A percentile compares a stretch with the other conserved stretches of the same genome.
Conservation (phyloP, 2,113 vertebrate genomes). For the Sander lucioperca region DNA sequence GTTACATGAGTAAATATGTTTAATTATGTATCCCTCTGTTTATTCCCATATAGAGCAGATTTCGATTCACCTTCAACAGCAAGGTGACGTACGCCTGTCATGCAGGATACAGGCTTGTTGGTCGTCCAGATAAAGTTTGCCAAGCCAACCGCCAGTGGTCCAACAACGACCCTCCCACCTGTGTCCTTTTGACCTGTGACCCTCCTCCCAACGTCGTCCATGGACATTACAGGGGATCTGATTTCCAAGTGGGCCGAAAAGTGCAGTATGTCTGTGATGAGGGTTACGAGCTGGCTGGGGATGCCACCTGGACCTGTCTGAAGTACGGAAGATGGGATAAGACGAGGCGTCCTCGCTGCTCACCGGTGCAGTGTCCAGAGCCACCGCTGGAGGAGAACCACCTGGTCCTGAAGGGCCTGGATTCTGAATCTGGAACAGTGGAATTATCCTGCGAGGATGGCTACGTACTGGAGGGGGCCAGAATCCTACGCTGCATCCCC, state of each 20-base stretch:
- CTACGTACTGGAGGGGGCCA: conserved; percentile 88
- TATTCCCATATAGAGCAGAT: conserved; percentile 78
- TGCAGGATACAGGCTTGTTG: conserved; percentile 87
- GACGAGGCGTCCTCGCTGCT: conserved; percentile 86
- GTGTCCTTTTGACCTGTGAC: conserved; percentile 90
- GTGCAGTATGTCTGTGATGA: conserved; percentile 93
- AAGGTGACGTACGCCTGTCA: conserved; percentile 89
- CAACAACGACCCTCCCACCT: conserved; percentile 86
- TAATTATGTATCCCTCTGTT: background rate
- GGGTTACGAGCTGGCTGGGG: conserved; percentile 92
- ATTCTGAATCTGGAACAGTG: conserved; percentile 87
- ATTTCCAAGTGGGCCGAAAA: conserved; percentile 91
- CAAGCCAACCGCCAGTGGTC: conserved; percentile 96
- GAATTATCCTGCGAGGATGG: conserved; percentile 93
- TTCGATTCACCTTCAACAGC: conserved; percentile 88
- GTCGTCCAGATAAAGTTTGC: conserved; percentile 88
- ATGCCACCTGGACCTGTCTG: conserved; percentile 91
- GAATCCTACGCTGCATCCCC: conserved; percentile 88
- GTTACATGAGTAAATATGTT: background rate
- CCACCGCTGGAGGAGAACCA: conserved; percentile 93
- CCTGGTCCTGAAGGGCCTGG: conserved; percentile 88
- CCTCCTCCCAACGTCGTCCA: conserved; percentile 88
- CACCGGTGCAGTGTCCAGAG: conserved; percentile 92
- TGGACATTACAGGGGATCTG: conserved; percentile 87
- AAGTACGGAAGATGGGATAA: conserved; percentile 94